Evolutionary conservation across 2,113 vertebrate genomes (phyloP), one percentile per base, ranked within the genome.

Genomic region (Podarcis raffonei): DNA sequence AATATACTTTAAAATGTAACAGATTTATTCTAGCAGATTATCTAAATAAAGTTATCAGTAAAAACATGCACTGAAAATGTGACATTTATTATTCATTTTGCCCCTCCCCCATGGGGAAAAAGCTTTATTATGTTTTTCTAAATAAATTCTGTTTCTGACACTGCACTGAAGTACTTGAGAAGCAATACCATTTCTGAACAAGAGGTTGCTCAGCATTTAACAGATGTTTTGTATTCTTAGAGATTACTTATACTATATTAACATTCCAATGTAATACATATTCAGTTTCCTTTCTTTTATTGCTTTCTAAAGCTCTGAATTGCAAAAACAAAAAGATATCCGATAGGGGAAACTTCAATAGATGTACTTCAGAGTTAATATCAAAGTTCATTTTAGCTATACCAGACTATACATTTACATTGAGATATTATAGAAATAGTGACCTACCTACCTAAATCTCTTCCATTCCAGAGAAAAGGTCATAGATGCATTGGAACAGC

Each of bases 181-280:
- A 85, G 7, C 69, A 80, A 25, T 0, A 23, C 2, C 9, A 23
- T 76, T 75, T 86, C 86, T 75, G 48, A 86, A 76, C 90, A 84
- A 84, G 9, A 15, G 85, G 16, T 2, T 74, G 32, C 32, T 89
- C 76, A 68, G 83, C 2, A 84, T 76, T 83, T 85, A 94, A 78
- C 89, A 94, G 90, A 93, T 83, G 81, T 79, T 87, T 85, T 78
- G 59, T 53, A 87, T 62, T 88, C 48, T 92, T 90, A 89, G 81
- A 85, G 53, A 86, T 81, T 93, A 68, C 12, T 53, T 92, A 42
- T 74, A 88, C 85, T 6, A 2, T 74, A 86, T 23, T 83, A 71
- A 85, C 42, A 81, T 94, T 93, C 66, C 59, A 68, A 25, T 91
- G 25, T 62, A 39, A 82, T n/a, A 75, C 4, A 42, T 16, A 66